Evolutionary conservation across 1,140 invertebrate species (phyloP).

Genomic region (Leptopilina boulardi): DNA sequence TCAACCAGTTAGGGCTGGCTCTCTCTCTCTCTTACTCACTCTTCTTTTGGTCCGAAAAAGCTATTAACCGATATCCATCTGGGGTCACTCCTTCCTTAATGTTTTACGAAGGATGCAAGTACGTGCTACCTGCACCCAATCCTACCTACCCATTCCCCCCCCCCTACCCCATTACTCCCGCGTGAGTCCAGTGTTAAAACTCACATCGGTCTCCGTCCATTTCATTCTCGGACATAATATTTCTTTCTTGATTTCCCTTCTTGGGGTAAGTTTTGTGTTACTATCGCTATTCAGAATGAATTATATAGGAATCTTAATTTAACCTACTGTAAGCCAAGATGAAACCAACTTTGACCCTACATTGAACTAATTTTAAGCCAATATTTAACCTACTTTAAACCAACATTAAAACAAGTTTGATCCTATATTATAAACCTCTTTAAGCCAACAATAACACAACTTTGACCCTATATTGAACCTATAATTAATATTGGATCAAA

Average conservation of each 20-base stretch:
- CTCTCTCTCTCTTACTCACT: too few relatives aligned
- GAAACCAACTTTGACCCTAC: too few relatives aligned
- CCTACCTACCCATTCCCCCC: conserved; percentile 13
- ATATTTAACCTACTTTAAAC: too few relatives aligned
- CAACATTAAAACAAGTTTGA: too few relatives aligned
- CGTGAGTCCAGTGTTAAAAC: conserved; percentile 3
- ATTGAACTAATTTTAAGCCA: too few relatives aligned
- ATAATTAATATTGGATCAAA: too few relatives aligned
- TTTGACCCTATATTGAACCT: too few relatives aligned
- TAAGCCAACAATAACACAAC: too few relatives aligned
- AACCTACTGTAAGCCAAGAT: too few relatives aligned
- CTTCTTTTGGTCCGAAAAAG: conserved; percentile 63
- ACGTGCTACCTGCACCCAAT: conserved; percentile 28
- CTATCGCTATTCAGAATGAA: too few relatives aligned
- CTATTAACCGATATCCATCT: conserved; percentile 74
- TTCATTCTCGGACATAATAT: conserved; percentile 32
- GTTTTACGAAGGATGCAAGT: conserved; percentile 46
- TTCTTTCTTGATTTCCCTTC: conserved; percentile 32
- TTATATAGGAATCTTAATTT: too few relatives aligned
- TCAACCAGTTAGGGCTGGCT: conserved; percentile 29
- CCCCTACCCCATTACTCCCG: conserved; percentile 34
- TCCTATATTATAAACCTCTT: too few relatives aligned
- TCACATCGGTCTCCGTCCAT: conserved; percentile 39
- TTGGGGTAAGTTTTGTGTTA: neutral
- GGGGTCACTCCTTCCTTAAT: conserved; percentile 67